Evolutionary conservation across 2,888 invertebrate species (phyloP), one percentile per base, ranked within the genome.

Genomic region (Acleris emargana): DNA sequence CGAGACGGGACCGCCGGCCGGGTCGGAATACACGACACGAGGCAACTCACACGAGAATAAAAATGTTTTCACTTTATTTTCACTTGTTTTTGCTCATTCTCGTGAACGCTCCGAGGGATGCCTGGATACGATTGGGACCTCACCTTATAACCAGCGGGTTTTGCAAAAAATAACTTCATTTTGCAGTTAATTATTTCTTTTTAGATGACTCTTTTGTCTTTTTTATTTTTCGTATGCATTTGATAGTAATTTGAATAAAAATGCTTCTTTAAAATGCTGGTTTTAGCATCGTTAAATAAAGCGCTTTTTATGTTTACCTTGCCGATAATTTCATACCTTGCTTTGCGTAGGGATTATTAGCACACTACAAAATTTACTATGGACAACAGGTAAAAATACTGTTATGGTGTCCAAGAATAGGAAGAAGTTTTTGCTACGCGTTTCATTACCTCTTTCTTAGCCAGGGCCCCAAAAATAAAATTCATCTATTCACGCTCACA

Each of bases 1-100:
- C 79, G 73, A 80, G 80, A 79, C 79, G 77, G 75, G 71, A 72
- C 72, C 70, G 71, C 75, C 72, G 77, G 78, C 77, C 80, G 77
- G 73, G 78, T 77, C 80, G 77, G 73, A 81, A 84, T 80, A 83
- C 80, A 79, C 78, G 76, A 78, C 78, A 78, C 75, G 78, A 80
- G 78, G 85, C 87, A 87, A 89, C 85, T 85, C 87, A 88, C 88
- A 83, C 78, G 83, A 86, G 85, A 86, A 85, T 86, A 88, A 88
- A 86, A 86, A 84, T 84, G 84, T 89, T 89, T 87, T 84, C 87
- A 86, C 85, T 89, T 87, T 87, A 86, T 89, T 88, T 85, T 83
- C 84, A 82, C 83, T 86, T 84, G 81, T 88, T 89, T 88, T 87
- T 86, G 81, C 82, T 83, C 84, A 84, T 87, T 85, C 79, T 80